Percentiles rank a stretch among this genome's conserved stretches.
These are phyloP conservation scores for Brachyptera putata DNA, from an alignment of 2,888 invertebrate species.

Conservation along the genomic window DNA sequence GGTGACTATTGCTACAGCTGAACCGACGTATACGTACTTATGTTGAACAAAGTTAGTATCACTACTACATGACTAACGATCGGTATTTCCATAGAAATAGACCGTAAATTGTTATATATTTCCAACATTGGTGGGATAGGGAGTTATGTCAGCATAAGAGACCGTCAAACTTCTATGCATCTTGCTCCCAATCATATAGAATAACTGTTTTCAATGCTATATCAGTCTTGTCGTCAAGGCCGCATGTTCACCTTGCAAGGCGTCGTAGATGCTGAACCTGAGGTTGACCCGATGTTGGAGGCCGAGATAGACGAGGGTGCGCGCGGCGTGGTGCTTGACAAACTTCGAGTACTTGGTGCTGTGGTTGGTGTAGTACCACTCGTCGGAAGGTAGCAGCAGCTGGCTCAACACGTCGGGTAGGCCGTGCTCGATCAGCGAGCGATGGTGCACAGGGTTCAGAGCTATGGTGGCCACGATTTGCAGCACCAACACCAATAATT, in stretches of 20 bases:
- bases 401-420: constrained; percentile 58
- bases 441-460: constrained; percentile 53
- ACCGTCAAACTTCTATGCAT: no score
- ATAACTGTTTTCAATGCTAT: no score
- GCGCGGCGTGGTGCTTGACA: constrained; percentile 61
- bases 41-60: no score
- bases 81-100: no score
- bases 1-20: no score
- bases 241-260: constrained; percentile 51
- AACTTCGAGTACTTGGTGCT: constrained; percentile 58
- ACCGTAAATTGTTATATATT: no score
- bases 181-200: no score
- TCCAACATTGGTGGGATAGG: no score
- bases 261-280: constrained; percentile 56
- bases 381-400: constrained; percentile 59
- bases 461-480: constrained; percentile 57
- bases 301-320: constrained; percentile 59
- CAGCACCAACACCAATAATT: constrained; percentile 57
- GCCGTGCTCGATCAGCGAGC: constrained; percentile 52
- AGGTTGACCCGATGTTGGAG: constrained; percentile 57
- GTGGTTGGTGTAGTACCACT: constrained; percentile 65
- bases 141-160: no score
- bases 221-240: no score
- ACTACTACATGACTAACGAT: no score
- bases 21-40: no score